A percentile compares a stretch with the other conserved stretches of the same genome.
Evolutionary conservation across 2,888 invertebrate species (phyloP).

Genomic region (Anarsia innoxiella): DNA sequence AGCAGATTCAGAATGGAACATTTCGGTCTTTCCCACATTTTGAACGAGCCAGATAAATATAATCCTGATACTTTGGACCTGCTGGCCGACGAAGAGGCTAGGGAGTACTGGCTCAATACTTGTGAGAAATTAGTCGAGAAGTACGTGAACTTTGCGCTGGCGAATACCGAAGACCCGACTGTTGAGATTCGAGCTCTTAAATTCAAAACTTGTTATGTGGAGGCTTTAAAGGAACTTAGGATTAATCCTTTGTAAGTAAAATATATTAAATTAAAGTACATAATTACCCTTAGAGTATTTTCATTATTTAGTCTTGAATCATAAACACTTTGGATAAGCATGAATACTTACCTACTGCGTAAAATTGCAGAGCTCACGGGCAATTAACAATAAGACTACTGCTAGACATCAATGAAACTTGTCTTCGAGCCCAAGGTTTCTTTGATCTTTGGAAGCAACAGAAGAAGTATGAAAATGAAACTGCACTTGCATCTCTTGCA

Average conservation of each 20-base stretch:
- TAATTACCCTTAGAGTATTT: no score
- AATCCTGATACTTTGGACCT: slow-evolving; percentile 95
- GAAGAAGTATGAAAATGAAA: slow-evolving; percentile 90
- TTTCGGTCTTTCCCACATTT: slow-evolving; percentile 71
- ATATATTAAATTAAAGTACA: no score
- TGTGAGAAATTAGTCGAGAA: slow-evolving; percentile 90
- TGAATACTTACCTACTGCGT: no score
- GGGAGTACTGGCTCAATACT: slow-evolving; percentile 94
- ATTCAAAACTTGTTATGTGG: slow-evolving; percentile 88
- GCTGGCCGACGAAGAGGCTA: slow-evolving; percentile 87
- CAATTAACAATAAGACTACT: slow-evolving; percentile 92
- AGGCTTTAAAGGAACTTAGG: slow-evolving; percentile 83
- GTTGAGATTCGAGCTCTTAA: slow-evolving; percentile 86
- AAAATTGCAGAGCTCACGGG: slow-evolving; percentile 76
- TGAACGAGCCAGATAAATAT: slow-evolving; percentile 86
- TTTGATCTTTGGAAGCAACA: slow-evolving; percentile 91
- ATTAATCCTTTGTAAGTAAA: slow-evolving; percentile 87
- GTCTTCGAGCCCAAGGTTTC: slow-evolving; percentile 92
- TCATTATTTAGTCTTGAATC: no score
- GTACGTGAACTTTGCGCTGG: slow-evolving; percentile 87
- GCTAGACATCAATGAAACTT: slow-evolving; percentile 94
- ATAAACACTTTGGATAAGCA: no score
- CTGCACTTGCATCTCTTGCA: slow-evolving; percentile 82
- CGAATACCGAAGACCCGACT: slow-evolving; percentile 83
- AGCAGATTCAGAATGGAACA: slow-evolving; percentile 51